Base-by-base conservation (phyloP, 2,113 vertebrate species). In the Rhizomys pruinosus region DNA sequence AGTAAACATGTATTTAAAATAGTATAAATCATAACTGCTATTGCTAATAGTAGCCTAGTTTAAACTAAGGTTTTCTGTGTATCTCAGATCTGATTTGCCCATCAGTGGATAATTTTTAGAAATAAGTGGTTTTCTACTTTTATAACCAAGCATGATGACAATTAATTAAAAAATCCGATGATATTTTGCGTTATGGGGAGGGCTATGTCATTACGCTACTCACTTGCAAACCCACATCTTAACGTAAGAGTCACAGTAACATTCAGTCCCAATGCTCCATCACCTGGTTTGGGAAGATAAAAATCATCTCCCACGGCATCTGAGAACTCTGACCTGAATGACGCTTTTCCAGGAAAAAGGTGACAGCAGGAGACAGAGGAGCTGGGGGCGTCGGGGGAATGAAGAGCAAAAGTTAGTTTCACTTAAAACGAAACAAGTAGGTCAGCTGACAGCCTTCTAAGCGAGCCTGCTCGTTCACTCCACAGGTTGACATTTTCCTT, bases 401-500 rank as follows among this genome's bases (percentile, higher is more conserved):
- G 20, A 63, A 95, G 55, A 91, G 84, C 47, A 95, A 89, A 88
- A 52, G 39, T 87, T 71, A 90, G 73, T 89, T 96, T 96, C 52
- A 90, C 91, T 95, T 20, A 89, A 88, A 96, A 74, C 7, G 76
- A 97, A 97, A 97, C 87, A 90, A 79, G 77, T 81, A 78, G 74
- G 59, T 93, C 89, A 96, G 64, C 61, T 95, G 89, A 84, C 44
- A 17, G 8, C 34, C 69, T 52, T 19, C 34, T 34, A 17, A 59
- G 29, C 47, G 71, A 87, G 89, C 84, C 59, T 12, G 15, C 47
- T 86, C 37, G 47, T 6, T 52, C 11, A n/a, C 47, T 52, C 66
- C 78, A 42, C 92, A 96, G 87, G 92, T 81, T 78, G 81, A 92
- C 92, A n/a, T 89, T 96, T 97, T 95, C 90, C 81, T 42, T 96